These are phyloP conservation scores for Anguilla obscura DNA, from an alignment of 2,797 vertebrate species.

Conservation along the genomic window DNA sequence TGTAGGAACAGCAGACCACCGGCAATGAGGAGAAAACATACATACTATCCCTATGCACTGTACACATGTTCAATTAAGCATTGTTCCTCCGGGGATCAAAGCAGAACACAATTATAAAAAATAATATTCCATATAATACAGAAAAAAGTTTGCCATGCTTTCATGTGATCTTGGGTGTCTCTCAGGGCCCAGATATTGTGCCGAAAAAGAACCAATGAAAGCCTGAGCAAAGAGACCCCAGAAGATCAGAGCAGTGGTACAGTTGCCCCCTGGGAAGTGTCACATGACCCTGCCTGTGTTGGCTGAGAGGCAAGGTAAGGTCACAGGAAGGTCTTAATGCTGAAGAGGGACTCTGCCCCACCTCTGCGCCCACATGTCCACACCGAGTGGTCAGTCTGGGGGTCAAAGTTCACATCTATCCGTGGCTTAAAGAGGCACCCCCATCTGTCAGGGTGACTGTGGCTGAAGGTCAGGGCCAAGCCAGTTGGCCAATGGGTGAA, in stretches of 20 bases:
- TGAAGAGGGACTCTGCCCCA: neutral
- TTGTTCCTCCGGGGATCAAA: neutral
- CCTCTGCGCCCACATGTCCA: slow-evolving; percentile 25
- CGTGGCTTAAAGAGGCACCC: slow-evolving; percentile 49
- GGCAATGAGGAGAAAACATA: neutral
- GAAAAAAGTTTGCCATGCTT: neutral
- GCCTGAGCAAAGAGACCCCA: neutral
- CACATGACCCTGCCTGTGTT: neutral
- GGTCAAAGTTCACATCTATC: slow-evolving; percentile 59
- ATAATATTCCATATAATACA: neutral
- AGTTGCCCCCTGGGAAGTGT: neutral
- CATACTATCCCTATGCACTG: neutral
- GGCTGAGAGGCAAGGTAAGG: neutral
- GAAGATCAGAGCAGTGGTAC: neutral
- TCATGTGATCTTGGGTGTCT: neutral
- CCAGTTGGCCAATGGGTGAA: slow-evolving; percentile 9
- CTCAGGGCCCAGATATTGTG: neutral
- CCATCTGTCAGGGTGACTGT: slow-evolving; percentile 65
- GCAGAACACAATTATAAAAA: neutral
- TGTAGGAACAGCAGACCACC: neutral
- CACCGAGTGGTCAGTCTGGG: slow-evolving; percentile 28
- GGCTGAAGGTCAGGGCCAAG: slow-evolving; percentile 50
- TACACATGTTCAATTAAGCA: too few species aligned
- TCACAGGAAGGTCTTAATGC: slow-evolving; percentile 17
- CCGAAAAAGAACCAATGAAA: neutral